Percentiles rank a stretch among this genome's conserved stretches.
Conservation (phyloP, 2,113 vertebrate genomes). For the Pterocles burchelli region DNA sequence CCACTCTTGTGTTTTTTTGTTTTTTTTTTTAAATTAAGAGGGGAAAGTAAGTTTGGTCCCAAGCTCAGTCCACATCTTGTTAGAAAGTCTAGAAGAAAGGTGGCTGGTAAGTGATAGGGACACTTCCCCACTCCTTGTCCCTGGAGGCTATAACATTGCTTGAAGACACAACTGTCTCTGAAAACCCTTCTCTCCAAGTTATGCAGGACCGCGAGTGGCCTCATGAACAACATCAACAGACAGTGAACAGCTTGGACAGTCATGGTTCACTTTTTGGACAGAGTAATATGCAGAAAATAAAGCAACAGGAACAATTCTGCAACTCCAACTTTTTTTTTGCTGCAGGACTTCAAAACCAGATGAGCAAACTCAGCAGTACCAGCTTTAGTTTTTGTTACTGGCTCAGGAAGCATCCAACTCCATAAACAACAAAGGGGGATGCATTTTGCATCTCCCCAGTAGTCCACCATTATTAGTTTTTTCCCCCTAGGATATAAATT, state of each 20-base stretch:
- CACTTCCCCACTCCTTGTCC: neutral
- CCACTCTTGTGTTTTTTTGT: too few species aligned
- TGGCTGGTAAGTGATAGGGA: neutral
- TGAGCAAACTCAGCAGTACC: neutral
- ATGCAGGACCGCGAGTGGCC: neutral
- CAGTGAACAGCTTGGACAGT: neutral
- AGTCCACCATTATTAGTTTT: neutral
- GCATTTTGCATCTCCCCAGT: neutral
- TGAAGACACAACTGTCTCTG: neutral
- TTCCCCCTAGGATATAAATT: accelerated
- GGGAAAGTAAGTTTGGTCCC: neutral
- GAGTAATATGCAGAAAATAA: neutral
- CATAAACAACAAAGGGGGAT: neutral
- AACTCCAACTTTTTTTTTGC: neutral
- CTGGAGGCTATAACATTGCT: too few species aligned
- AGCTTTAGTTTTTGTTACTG: neutral
- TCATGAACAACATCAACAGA: neutral
- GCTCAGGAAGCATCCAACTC: neutral
- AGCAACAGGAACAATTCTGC: neutral
- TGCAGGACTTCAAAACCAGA: neutral
- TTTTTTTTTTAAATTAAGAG: neutral
- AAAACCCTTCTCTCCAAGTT: neutral
- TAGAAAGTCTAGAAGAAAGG: neutral
- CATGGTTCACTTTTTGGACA: neutral
- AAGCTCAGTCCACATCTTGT: neutral